These are phyloP conservation scores for Musca vetustissima DNA, from an alignment of 1,140 invertebrate genomes.

Conservation along the genomic window DNA sequence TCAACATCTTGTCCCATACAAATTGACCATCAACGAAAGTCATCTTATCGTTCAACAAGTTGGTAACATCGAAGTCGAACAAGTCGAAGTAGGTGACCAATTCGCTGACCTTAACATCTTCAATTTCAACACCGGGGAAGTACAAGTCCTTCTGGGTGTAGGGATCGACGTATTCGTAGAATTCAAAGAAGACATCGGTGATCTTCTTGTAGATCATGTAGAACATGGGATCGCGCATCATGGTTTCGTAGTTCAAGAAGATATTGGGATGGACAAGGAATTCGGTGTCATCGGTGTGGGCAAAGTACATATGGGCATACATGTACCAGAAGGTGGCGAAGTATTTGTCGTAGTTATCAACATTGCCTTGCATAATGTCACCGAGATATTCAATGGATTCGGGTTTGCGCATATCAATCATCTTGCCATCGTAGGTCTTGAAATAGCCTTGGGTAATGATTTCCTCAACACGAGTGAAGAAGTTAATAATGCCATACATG, in stretches of 20 bases:
- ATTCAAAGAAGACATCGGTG: conserved; percentile 55
- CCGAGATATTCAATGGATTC: conserved; percentile 65
- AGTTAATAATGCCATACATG: conserved; percentile 48
- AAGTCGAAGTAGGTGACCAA: conserved; percentile 73
- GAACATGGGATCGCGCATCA: conserved; percentile 64
- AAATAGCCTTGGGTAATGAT: conserved; percentile 65
- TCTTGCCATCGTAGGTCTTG: conserved; percentile 58
- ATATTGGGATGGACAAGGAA: conserved; percentile 54
- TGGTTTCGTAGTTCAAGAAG: conserved; percentile 59
- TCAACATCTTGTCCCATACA: conserved; percentile 10
- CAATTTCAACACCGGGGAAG: conserved; percentile 34
- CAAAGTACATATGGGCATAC: conserved; percentile 52
- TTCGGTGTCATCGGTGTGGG: conserved; percentile 31
- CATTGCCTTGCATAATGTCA: conserved; percentile 65
- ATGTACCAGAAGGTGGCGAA: conserved; percentile 60
- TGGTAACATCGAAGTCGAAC: conserved; percentile 67
- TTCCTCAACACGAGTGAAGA: conserved; percentile 63
- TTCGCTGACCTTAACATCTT: conserved; percentile 64
- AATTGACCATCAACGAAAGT: conserved; percentile 26
- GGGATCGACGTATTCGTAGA: background rate
- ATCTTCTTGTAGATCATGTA: conserved; percentile 60
- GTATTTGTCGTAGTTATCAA: conserved; percentile 62
- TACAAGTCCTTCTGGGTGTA: conserved; percentile 25
- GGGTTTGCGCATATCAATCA: conserved; percentile 58
- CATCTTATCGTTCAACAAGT: conserved; percentile 60